phyloP scores from a whole-genome alignment of 2,888 invertebrate species.

The Apamea monoglypha region DNA sequence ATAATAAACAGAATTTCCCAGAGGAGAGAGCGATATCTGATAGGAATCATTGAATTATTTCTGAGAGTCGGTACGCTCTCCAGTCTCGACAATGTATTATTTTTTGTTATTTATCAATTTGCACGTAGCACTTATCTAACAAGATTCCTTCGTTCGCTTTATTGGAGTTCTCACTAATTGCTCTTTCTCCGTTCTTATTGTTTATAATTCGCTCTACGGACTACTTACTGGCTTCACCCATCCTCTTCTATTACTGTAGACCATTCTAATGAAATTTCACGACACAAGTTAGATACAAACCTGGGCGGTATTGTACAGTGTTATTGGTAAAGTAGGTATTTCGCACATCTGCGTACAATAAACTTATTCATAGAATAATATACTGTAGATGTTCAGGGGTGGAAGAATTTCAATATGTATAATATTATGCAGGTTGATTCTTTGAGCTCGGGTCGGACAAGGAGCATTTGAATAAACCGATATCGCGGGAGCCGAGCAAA shows the following conservation, averaged over 20 bases:
- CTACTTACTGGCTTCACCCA: constrained; percentile 4
- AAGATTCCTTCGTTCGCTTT: constrained; percentile 44
- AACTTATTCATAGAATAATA: constrained; percentile 88
- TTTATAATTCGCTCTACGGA: constrained; percentile 28
- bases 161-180: constrained; percentile 56
- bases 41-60: constrained; percentile 79
- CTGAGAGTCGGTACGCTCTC: constrained; percentile 52
- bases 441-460: constrained; percentile 88
- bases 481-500: constrained; percentile 85
- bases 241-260: constrained; percentile 10
- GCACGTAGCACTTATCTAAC: constrained; percentile 57
- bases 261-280: constrained; percentile 19
- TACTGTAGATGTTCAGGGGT: constrained; percentile 82
- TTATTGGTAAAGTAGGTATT: constrained; percentile 65
- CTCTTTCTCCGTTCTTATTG: constrained; percentile 44
- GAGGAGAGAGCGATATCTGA: constrained; percentile 73
- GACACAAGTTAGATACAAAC: constrained; percentile 20
- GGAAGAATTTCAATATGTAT: constrained; percentile 89
- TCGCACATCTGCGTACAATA: constrained; percentile 75
- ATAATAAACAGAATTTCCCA: constrained; percentile 80
- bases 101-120: constrained; percentile 66
- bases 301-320: constrained; percentile 39
- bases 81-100: constrained; percentile 50
- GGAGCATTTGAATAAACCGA: constrained; percentile 89
- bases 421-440: constrained; percentile 90